Evolutionary conservation across 2,113 vertebrate species (phyloP), one percentile per base, ranked within the genome.

Genomic region (Aramus guarauna): DNA sequence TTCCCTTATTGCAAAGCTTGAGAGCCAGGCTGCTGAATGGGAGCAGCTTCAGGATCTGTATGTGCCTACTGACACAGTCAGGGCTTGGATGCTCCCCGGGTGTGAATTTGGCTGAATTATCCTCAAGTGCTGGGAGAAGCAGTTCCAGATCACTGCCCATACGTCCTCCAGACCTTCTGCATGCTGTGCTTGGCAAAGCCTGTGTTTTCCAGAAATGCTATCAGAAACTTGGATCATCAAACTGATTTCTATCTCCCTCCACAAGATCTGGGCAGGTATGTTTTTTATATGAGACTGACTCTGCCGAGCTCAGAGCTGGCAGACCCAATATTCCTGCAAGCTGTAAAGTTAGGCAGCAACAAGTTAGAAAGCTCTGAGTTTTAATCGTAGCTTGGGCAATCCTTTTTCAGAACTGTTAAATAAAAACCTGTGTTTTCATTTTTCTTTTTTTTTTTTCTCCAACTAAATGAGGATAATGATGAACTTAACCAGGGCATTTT

Each of bases 61-160:
- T 6, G 13, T 68, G 68, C 45, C 67, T 71, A 1, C 37, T 41
- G 68, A 41, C 17, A 12, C 71, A 80, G 60, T 72, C 66, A 41
- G 76, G 50, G 69, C 66, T 71, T 63, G 59, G 58, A 92, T 53
- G 30, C 22, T 64, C 48, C 72, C 58, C 76, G 69, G 36, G 45
- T 53, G 77, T 32, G n/a, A 76, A 48, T 67, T 94, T 68, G 81
- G 56, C 39, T 32, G 52, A 77, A 77, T 68, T 76, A 68, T 34
- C 37, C 84, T 41, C 36, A 9, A 41, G 15, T 26, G 27, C 73
- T 60, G 52, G 0, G 3, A 62, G 13, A 68, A 74, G 64, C 16
- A 29, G 73, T 94, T 94, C 88, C 92, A 97, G 94, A 83, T 91
- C 91, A 78, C 48, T 92, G 91, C 52, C 2, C 6, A 63, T 64